Base-by-base conservation (phyloP, 2,113 vertebrate species). In the Microcebus tavaratra region DNA sequence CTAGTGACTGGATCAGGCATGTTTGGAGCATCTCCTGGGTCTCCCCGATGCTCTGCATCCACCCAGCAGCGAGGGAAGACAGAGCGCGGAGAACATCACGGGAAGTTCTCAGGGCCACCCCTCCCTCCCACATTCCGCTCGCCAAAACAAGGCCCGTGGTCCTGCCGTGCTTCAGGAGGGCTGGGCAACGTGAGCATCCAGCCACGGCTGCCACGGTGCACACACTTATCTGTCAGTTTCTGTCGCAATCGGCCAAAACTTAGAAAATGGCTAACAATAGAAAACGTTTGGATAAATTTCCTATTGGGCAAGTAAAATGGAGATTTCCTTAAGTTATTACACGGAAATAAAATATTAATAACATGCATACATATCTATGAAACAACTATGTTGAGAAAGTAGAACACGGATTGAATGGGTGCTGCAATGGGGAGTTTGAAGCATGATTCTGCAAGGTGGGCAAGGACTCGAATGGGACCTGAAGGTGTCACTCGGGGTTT, bases 11-110 rank as follows among this genome's bases (percentile, higher is more conserved):
- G 4, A 11, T 50, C 55, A 3, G 2, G 29, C 18, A 45, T 23
- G 59, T 36, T 14, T 39, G 5, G 11, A 59, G 36, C 3, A 17
- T 11, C n/a, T 18, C 57, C 76, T 34, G 42, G 18, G 2, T 42
- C 59, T 18, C n/a, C 21, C 53, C 6, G 2, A 73, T 25, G n/a
- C 25, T 63, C 93, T 14, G 5, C 8, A 48, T 23, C 27, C 29
- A 21, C 34, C 31, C 23, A 59, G 70, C 14, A 15, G 1, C 1
- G 15, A 95, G 8, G 36, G 18, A 25, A 39, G 13, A 27, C 5
- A 81, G 9, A 45, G 6, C 2, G 9, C 1, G 10, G 9, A 68
- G 15, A 45, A 25, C 0, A 34, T 9, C 20, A 11, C 5, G 0
- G 11, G 11, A 36, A 27, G 27, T 14, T 55, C 14, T 36, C 14